Base-by-base conservation (phyloP, 2,888 invertebrate species). In the Melanotus villosus region DNA sequence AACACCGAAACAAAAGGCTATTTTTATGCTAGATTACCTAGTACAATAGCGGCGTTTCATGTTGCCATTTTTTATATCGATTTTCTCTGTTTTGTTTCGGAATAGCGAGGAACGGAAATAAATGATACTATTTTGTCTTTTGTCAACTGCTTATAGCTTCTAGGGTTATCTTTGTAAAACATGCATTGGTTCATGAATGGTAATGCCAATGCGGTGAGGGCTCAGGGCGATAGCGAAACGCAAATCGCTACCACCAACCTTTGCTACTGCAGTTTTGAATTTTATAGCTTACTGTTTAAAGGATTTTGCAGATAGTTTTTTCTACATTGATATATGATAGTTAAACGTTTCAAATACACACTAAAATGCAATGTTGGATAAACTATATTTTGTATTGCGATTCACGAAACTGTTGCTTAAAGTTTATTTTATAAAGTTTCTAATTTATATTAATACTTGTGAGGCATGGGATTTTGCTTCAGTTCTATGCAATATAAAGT, bases 101-200 rank as follows among this genome's bases (percentile, higher is more conserved):
- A 19, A 43, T 43, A 19, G 18, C 10, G 18, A 12, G 50, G 26
- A 50, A 50, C 23, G 26, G 50, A 50, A 50, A 50, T 50, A 50
- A 50, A 50, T 50, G 50, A 30, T 50, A 50, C 50, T 50, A 50
- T 50, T 50, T 50, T 50, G 30, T 50, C 50, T 50, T 50, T 50
- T 50, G 50, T 50, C 50, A 30, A 30, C 50, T 50, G 50, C 50
- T 50, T 50, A 50, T 50, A 50, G 50, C 50, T 50, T 50, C 50
- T 50, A 14, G 50, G 50, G 57, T 57, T 57, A 57, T 57, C 57
- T 57, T 36, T 57, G 36, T 36, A 57, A 57, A 57, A 57, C 57
- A 57, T 57, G 34, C 57, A 57, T 57, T 57, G 57, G 57, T 21
- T 57, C 57, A 57, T 57, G 57, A 57, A 57, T 57, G 21, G 57